A percentile compares a stretch with the other conserved stretches of the same genome.
phyloP scores from a whole-genome alignment of 2,888 invertebrate species.

The Scaptomyza flava region DNA sequence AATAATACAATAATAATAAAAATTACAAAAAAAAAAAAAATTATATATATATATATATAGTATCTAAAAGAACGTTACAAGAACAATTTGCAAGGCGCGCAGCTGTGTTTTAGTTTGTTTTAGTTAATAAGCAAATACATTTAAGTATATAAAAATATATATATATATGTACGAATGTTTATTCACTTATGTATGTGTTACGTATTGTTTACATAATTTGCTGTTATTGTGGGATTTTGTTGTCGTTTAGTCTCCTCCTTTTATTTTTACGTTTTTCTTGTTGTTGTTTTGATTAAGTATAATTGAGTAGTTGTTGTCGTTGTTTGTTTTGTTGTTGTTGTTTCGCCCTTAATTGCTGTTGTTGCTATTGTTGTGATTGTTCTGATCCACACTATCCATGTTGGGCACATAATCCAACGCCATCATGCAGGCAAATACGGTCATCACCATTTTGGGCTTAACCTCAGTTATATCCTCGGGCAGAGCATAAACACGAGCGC shows the following conservation, averaged over 20 bases:
- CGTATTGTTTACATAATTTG: conserved; percentile 41
- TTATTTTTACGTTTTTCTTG: neutral
- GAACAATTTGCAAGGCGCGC: conserved; percentile 33
- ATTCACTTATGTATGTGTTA: conserved; percentile 7
- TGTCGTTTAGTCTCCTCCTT: conserved; percentile 24
- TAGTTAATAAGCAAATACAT: conserved; percentile 53
- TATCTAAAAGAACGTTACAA: conserved; percentile 48
- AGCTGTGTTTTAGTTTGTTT: conserved; percentile 14
- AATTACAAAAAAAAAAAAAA: conserved; percentile 61
- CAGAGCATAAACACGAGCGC: conserved; percentile 98
- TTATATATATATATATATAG: neutral
- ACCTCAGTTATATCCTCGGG: conserved; percentile 99
- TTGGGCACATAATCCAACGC: conserved; percentile 97
- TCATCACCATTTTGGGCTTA: conserved; percentile 99
- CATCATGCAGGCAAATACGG: conserved; percentile 99
- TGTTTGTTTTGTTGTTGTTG: conserved; percentile 32
- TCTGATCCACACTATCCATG: conserved; percentile 87
- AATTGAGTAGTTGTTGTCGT: conserved; percentile 46
- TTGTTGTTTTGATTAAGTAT: conserved; percentile 18
- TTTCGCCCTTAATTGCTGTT: conserved; percentile 45
- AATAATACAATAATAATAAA: conserved; percentile 53
- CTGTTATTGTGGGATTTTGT: conserved; percentile 8
- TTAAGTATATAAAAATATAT: conserved; percentile 15
- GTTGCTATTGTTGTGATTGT: conserved; percentile 74
- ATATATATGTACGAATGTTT: conserved; percentile 18